Conservation (phyloP, 2,113 vertebrate species). For the Anseranas semipalmata region DNA sequence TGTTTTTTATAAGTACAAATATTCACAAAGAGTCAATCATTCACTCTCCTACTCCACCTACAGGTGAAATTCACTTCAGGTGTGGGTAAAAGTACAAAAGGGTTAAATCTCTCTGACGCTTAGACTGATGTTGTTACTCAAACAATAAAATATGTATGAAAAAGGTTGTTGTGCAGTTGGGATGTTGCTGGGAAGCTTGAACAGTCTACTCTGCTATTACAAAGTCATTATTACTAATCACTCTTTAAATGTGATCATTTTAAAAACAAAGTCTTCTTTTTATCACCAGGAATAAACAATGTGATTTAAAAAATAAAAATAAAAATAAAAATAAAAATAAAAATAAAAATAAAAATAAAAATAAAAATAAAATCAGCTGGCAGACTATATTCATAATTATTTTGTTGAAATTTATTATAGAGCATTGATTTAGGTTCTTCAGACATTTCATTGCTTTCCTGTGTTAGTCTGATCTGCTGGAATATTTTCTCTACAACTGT, state of each 20-base stretch:
- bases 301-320: no score
- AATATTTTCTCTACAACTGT: not conserved
- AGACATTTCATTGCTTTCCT: not conserved
- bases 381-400: not conserved
- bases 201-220: not conserved
- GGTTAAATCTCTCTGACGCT: not conserved
- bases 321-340: no score
- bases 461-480: not conserved
- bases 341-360: no score
- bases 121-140: not conserved
- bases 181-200: not conserved
- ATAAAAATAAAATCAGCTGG: no score
- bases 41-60: no score
- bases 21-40: not conserved
- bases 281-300: not conserved
- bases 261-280: not conserved
- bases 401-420: not conserved
- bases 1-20: not conserved
- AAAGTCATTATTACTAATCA: no score
- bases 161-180: not conserved
- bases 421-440: not conserved
- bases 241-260: not conserved
- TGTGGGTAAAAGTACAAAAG: not conserved
- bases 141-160: not conserved
- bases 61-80: not conserved